These are phyloP conservation scores for Drosophila oshimai DNA, from an alignment of 1,140 invertebrate species.

Conservation along the genomic window DNA sequence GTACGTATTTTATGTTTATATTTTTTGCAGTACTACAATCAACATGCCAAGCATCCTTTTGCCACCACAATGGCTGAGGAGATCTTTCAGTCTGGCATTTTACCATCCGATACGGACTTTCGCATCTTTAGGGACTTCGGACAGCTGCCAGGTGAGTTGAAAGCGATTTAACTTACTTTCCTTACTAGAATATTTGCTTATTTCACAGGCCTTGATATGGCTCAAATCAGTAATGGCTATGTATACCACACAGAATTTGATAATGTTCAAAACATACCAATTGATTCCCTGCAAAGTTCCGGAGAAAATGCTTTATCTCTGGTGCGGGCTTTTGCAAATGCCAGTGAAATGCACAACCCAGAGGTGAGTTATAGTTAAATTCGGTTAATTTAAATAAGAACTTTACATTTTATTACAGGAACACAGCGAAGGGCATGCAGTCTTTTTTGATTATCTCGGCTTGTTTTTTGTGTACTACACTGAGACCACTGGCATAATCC, in stretches of 20 bases:
- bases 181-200: background rate
- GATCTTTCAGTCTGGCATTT: slow-evolving; percentile 95
- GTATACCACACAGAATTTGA: slow-evolving; percentile 95
- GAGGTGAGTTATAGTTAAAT: slow-evolving; percentile 35
- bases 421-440: slow-evolving; percentile 84
- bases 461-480: slow-evolving; percentile 87
- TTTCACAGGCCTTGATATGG: slow-evolving; percentile 53
- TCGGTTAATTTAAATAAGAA: no score
- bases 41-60: slow-evolving; percentile 88
- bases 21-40: slow-evolving; percentile 43
- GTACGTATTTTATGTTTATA: background rate
- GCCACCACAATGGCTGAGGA: slow-evolving; percentile 96
- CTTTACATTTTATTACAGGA: slow-evolving; percentile 56
- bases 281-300: slow-evolving; percentile 91
- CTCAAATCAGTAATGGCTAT: slow-evolving; percentile 91
- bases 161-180: background rate
- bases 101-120: slow-evolving; percentile 98
- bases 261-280: slow-evolving; percentile 88
- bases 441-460: slow-evolving; percentile 92
- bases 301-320: slow-evolving; percentile 90
- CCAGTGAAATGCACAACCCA: slow-evolving; percentile 84
- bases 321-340: slow-evolving; percentile 86
- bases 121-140: slow-evolving; percentile 96
- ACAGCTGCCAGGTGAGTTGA: slow-evolving; percentile 85
- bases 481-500: slow-evolving; percentile 84